Evolutionary conservation across 2,888 invertebrate species (phyloP).

Genomic region (Clitarchus hookeri): DNA sequence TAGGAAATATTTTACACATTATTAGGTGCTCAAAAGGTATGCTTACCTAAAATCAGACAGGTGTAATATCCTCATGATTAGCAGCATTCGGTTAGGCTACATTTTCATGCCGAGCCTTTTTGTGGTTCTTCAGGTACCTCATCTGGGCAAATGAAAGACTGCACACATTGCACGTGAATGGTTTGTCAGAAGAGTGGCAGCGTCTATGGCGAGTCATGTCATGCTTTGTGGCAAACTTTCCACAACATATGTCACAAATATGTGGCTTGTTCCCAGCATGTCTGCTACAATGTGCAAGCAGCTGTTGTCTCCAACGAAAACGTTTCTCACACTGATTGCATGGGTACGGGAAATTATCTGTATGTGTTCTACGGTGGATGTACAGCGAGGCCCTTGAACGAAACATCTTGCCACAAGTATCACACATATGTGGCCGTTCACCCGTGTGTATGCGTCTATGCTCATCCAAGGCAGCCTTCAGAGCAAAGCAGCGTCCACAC

Average conservation of each 20-base stretch:
- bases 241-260: constrained; percentile 59
- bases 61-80: too few species aligned
- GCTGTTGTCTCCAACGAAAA: constrained; percentile 60
- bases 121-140: constrained; percentile 60
- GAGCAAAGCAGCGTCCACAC: constrained; percentile 59
- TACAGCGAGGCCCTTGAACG: constrained; percentile 69
- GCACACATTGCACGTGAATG: constrained; percentile 43
- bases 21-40: neutral
- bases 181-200: constrained; percentile 56
- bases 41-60: neutral
- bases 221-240: constrained; percentile 37
- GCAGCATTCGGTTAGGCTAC: neutral
- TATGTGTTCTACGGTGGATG: constrained; percentile 65
- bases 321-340: constrained; percentile 63
- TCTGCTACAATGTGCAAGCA: constrained; percentile 61
- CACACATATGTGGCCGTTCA: constrained; percentile 54
- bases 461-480: constrained; percentile 56
- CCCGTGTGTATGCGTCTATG: constrained; percentile 53
- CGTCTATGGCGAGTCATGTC: constrained; percentile 53
- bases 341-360: constrained; percentile 59
- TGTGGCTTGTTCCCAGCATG: constrained; percentile 62
- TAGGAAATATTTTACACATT: neutral
- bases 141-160: constrained; percentile 55
- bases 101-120: constrained; percentile 46
- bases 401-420: constrained; percentile 60